Evolutionary conservation across 2,888 invertebrate species (phyloP), one percentile per base, ranked within the genome.

Genomic region (Lymantria dispar): DNA sequence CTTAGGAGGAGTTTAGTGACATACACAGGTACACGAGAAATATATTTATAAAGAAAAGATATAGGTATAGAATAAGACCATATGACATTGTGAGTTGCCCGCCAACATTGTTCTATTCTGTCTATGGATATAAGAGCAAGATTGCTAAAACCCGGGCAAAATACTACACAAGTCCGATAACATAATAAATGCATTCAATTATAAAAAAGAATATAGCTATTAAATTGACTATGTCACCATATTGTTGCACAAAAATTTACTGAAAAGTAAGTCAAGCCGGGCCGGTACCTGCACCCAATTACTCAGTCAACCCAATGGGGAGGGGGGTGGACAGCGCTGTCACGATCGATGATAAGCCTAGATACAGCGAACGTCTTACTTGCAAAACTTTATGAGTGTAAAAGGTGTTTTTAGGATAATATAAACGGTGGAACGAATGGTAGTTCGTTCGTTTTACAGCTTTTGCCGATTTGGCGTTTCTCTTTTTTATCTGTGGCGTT

Each of bases 281-380:
- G 52, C 54, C 58, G 64, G 72, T 76, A 79, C 80, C 79, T 78
- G 80, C 77, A 74, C 79, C 82, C 83, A 84, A 86, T 86, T 85
- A 85, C 84, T 84, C 81, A 72, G 76, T 50, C 66, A 61, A 71
- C 71, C 76, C 72, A 70, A 60, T 50, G 61, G 68, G 74, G 70
- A 58, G 65, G 60, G 45, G 59, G 58, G 56, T 76, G 76, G 75
- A 78, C 81, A 78, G 78, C 70, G 78, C 69, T 65, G 71, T 69
- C 51, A 66, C 78, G 83, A 85, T 85, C 85, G 83, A 85, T 85
- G 78, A 63, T 68, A 67, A 58, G 50, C 58, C 48, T 53, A 42
- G 61, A 70, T 58, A 54, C 60, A 50, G 44, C 8, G 14, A 50
- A 43, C 47, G 36, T 54, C 54, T 50, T 54, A 39, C 38, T n/a